A percentile compares a stretch with the other conserved stretches of the same genome.
Evolutionary conservation across 2,888 invertebrate species (phyloP).

Genomic region (Volucella bombylans): DNA sequence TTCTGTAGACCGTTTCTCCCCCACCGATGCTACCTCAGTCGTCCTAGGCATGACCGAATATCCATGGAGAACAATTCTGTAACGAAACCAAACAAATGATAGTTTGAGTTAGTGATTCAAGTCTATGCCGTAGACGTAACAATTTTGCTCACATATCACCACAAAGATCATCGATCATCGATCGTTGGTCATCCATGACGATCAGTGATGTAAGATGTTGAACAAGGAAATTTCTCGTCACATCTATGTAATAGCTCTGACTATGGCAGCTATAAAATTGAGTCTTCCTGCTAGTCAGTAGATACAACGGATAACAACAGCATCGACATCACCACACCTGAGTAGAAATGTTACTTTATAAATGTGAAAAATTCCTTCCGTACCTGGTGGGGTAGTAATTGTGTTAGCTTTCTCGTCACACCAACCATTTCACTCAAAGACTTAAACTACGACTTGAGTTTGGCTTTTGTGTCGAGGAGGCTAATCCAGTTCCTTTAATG

Average conservation of each 20-base stretch:
- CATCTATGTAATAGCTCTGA: slow-evolving; percentile 25
- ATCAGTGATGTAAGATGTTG: slow-evolving; percentile 28
- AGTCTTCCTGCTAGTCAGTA: slow-evolving; percentile 37
- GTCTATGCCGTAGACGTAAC: slow-evolving; percentile 62
- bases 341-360: slow-evolving; percentile 55
- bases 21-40: slow-evolving; percentile 80
- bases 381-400: slow-evolving; percentile 63
- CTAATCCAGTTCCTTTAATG: slow-evolving; percentile 67
- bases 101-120: slow-evolving; percentile 20
- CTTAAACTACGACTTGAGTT: neutral
- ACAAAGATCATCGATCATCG: neutral
- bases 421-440: slow-evolving; percentile 35
- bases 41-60: slow-evolving; percentile 81
- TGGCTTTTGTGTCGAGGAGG: slow-evolving; percentile 17
- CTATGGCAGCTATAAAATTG: neutral
- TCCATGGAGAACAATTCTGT: slow-evolving; percentile 81
- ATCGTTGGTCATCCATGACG: slow-evolving; percentile 7
- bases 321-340: slow-evolving; percentile 47
- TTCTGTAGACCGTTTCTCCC: slow-evolving; percentile 81
- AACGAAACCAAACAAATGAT: slow-evolving; percentile 64
- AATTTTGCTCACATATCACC: neutral
- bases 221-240: slow-evolving; percentile 39
- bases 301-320: slow-evolving; percentile 4
- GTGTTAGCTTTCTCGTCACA: slow-evolving; percentile 70
- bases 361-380: slow-evolving; percentile 67